Evolutionary conservation across 1,140 invertebrate genomes (phyloP).

Genomic region (Gonioctena quinquepunctata): DNA sequence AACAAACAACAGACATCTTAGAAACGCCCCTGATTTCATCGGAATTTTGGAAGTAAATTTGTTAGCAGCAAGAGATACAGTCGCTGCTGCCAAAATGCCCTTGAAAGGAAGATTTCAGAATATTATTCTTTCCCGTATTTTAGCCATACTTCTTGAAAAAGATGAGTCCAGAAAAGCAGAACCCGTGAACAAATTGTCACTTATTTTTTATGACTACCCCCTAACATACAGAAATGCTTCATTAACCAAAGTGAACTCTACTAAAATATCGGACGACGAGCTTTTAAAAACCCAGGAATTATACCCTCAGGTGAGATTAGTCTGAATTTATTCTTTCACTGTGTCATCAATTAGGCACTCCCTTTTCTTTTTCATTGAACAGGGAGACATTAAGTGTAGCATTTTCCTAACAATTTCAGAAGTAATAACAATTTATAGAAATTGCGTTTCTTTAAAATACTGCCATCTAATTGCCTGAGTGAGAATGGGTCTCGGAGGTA

Average conservation of each 20-base stretch:
- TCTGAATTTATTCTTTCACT: slow-evolving; percentile 28
- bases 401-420: slow-evolving; percentile 22
- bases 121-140: neutral
- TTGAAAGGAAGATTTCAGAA: too few relatives aligned
- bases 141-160: neutral
- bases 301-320: slow-evolving; percentile 33
- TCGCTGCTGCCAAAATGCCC: too few relatives aligned
- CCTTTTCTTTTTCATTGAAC: slow-evolving; percentile 35
- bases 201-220: slow-evolving; percentile 20
- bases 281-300: slow-evolving; percentile 24
- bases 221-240: slow-evolving; percentile 14
- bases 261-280: slow-evolving; percentile 27
- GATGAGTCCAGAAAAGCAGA: neutral
- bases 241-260: slow-evolving; percentile 28
- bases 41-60: too few relatives aligned
- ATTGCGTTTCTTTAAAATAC: slow-evolving; percentile 42
- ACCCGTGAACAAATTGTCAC: neutral
- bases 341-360: slow-evolving; percentile 27
- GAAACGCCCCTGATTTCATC: too few relatives aligned
- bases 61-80: too few relatives aligned
- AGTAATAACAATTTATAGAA: slow-evolving; percentile 45
- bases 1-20: too few relatives aligned
- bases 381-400: slow-evolving; percentile 21
- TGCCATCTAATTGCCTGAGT: slow-evolving; percentile 41
- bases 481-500: slow-evolving; percentile 41